phyloP scores from a whole-genome alignment of 2,797 vertebrate genomes.

The Melanotaenia pygmaea region DNA sequence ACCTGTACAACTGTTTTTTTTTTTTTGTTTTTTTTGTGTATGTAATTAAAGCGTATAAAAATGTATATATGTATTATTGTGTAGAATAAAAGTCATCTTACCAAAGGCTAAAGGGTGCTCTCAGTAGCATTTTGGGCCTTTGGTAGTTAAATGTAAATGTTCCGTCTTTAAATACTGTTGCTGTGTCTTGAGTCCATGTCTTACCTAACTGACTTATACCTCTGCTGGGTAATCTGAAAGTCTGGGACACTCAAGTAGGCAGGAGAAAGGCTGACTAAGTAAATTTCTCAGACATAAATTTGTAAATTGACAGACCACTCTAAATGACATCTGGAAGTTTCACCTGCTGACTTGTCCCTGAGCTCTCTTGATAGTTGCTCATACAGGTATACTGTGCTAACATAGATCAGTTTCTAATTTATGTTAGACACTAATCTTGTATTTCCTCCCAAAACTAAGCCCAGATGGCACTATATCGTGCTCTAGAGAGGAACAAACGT shows the following conservation, averaged over 20 bases:
- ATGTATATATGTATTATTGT: slow-evolving; percentile 86
- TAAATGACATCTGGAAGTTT: neutral
- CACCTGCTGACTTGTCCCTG: neutral
- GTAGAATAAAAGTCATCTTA: slow-evolving; percentile 85
- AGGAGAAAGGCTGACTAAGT: neutral
- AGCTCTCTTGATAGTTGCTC: neutral
- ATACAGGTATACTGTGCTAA: neutral
- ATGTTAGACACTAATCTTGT: slow-evolving; percentile 19
- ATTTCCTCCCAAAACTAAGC: slow-evolving; percentile 13
- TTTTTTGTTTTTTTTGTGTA: slow-evolving; percentile 79
- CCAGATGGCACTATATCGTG: slow-evolving; percentile 12
- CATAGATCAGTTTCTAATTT: neutral
- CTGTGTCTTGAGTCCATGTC: slow-evolving; percentile 40
- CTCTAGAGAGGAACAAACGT: neutral
- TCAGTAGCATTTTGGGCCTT: slow-evolving; percentile 34
- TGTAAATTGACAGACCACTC: neutral
- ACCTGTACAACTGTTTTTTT: slow-evolving; percentile 68
- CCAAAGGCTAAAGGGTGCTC: slow-evolving; percentile 55
- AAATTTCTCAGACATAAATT: neutral
- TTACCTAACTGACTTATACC: slow-evolving; percentile 17
- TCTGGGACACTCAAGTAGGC: neutral
- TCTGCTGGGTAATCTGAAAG: slow-evolving; percentile 6
- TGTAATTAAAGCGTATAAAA: slow-evolving; percentile 81
- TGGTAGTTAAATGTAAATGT: slow-evolving; percentile 42
- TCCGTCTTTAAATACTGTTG: slow-evolving; percentile 48